phyloP scores from a whole-genome alignment of 2,797 vertebrate genomes.

The Gymnoscopelus braueri region DNA sequence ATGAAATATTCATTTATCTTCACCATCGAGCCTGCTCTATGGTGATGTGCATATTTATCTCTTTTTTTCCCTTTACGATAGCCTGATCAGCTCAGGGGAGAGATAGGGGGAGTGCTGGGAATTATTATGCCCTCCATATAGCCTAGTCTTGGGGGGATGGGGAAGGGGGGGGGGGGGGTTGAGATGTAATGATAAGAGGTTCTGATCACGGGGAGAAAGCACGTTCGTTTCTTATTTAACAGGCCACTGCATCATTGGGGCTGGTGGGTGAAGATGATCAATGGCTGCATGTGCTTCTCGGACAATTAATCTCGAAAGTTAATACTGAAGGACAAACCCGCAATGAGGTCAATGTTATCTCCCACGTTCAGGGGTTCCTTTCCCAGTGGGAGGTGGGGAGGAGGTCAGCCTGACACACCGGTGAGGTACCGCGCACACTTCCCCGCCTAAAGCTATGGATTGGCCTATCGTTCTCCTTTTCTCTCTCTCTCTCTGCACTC shows the following conservation, averaged over 20 bases:
- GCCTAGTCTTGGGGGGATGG: slow-evolving; percentile 30
- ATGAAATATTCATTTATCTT: slow-evolving; percentile 78
- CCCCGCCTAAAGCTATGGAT: slow-evolving; percentile 37
- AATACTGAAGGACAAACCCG: slow-evolving; percentile 75
- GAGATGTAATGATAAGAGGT: slow-evolving; percentile 51
- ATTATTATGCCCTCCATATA: slow-evolving; percentile 32
- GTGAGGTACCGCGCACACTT: slow-evolving; percentile 10
- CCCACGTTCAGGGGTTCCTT: slow-evolving; percentile 57
- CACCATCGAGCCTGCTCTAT: slow-evolving; percentile 38
- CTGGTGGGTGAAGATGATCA: slow-evolving; percentile 67
- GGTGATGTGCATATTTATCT: slow-evolving; percentile 58
- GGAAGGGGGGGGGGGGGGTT: neutral
- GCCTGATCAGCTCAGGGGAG: slow-evolving; percentile 33
- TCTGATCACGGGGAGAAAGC: slow-evolving; percentile 57
- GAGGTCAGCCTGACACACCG: slow-evolving; percentile 31
- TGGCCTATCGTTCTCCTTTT: slow-evolving; percentile 12
- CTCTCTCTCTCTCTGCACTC: slow-evolving; percentile 12
- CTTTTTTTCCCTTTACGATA: slow-evolving; percentile 34
- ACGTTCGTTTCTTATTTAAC: slow-evolving; percentile 72
- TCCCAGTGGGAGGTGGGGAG: slow-evolving; percentile 41
- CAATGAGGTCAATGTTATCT: slow-evolving; percentile 76
- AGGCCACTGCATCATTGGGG: slow-evolving; percentile 55
- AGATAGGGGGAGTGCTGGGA: slow-evolving; percentile 15
- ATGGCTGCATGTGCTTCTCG: slow-evolving; percentile 48
- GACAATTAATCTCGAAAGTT: slow-evolving; percentile 75